Evolutionary conservation across 2,113 vertebrate species (phyloP).

Genomic region (Jacana jacana): DNA sequence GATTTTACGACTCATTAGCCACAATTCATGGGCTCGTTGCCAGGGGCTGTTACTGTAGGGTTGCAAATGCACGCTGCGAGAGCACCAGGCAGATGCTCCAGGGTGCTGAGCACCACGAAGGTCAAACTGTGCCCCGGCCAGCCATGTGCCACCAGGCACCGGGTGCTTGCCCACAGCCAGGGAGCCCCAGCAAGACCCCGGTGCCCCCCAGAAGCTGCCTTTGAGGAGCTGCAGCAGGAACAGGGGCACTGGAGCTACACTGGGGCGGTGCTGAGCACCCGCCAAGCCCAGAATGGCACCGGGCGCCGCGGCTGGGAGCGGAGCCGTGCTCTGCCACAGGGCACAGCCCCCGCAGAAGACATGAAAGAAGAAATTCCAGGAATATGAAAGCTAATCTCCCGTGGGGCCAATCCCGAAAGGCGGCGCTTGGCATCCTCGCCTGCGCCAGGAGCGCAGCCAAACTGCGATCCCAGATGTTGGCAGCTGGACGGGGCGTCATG

Average conservation of each 20-base stretch:
- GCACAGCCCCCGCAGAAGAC: constrained; percentile 27
- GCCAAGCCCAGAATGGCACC: not conserved
- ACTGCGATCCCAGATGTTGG: constrained; percentile 58
- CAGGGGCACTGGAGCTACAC: rapidly evolving
- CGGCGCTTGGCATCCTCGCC: constrained; percentile 40
- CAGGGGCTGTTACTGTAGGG: not conserved
- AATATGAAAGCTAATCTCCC: constrained; percentile 60
- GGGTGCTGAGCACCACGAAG: rapidly evolving
- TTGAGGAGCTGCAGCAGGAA: not conserved
- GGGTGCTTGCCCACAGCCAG: not conserved
- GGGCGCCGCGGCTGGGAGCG: not conserved
- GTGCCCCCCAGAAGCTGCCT: not conserved
- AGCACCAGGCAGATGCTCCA: not conserved
- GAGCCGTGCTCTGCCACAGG: not conserved
- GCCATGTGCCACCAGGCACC: rapidly evolving
- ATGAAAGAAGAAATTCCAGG: constrained; percentile 63
- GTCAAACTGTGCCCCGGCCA: not conserved
- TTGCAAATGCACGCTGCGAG: rapidly evolving
- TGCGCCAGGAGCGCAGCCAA: constrained; percentile 31
- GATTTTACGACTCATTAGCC: not conserved
- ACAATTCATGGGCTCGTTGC: not conserved
- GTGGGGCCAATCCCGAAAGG: not conserved
- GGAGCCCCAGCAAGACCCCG: rapidly evolving
- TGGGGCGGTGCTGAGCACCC: not conserved
- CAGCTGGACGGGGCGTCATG: constrained; percentile 50